Evolutionary conservation across 2,888 invertebrate species (phyloP), one percentile per base, ranked within the genome.

Genomic region (Galerucella pusilla): DNA sequence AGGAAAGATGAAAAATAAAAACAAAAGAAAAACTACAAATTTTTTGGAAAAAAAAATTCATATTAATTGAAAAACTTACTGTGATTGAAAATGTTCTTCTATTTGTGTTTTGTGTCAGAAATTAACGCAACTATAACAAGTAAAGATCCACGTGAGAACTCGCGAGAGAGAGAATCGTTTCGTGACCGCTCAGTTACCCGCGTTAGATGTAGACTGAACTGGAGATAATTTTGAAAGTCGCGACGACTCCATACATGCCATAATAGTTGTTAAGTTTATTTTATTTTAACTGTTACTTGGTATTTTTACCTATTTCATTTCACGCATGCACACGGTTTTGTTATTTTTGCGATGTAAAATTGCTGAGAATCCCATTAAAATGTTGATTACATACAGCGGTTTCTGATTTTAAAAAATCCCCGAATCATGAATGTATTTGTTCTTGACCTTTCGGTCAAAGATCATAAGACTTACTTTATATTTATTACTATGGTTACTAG

Each of bases 161-260:
- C 54, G 16, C 69, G 71, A 68, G 65, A 42, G 59, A 60, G n/a
- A 60, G 16, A 61, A 74, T 35, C 59, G 59, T 54, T 60, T 61
- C 61, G 64, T 64, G 70, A 70, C 72, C 77, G 76, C 67, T 69
- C 75, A 69, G 46, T 70, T 75, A 65, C 68, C 72, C 77, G 78
- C 25, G 76, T 73, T 75, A 76, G 74, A 75, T 67, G 75, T 75
- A 75, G 71, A 80, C 79, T 80, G 70, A 71, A 61, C 79, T 80
- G 71, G 74, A 59, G 68, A 71, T 76, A 77, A 79, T 79, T 78
- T 68, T 67, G 79, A 80, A 79, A 78, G 79, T 75, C 78, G 78
- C 78, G 79, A 72, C 59, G 45, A 71, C 61, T 57, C 60, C 25
- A 20, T 25, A 12, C 11, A 25, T 46, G n/a, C 35, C 42, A 25